Evolutionary conservation across 2,113 vertebrate genomes (phyloP), one percentile per base, ranked within the genome.

Genomic region (Platanista minor): DNA sequence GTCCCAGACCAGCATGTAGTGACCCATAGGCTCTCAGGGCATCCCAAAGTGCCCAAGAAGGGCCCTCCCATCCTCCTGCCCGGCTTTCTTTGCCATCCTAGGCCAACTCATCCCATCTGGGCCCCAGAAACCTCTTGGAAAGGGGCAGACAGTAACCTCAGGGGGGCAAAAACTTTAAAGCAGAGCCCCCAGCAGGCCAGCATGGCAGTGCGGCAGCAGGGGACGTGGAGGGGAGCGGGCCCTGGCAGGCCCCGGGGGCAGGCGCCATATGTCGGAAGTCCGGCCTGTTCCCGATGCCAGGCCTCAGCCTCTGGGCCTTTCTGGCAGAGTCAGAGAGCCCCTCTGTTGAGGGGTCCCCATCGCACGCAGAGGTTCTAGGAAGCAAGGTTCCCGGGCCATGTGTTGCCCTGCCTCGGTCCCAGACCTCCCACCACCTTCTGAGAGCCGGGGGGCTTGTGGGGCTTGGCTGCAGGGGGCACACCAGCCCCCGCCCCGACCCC

Each of bases 221-320:
- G 14, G 27, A 0, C 6, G 14, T 31, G 72, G 0, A 0, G 43
- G 1, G 54, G 41, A 31, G 33, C 1, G 0, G 1, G 8, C 20
- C 29, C 52, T 36, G 2, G 52, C 33, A 1, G 11, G 74, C 29
- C 20, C 39, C 5, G 10, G 72, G 66, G 15, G 39, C 49, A 20
- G 29, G 52, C 20, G 18, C 29, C 52, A 3, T 21, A 1, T 3
- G 1, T 29, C 25, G 3, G 13, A n/a, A 11, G 21, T 9, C 12
- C 0, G 2, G 31, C 17, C 15, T 62, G 8, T 46, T 14, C 57
- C 71, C 33, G 12, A 27, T 18, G 10, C 23, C 12, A 5, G 29
- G 25, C 21, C 82, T 36, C 27, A 41, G n/a, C 27, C 31, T 15
- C 15, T 0, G 11, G 57, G 61, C n/a, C 66, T 59, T 54, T 69